Conservation (phyloP, 2,888 invertebrate genomes). For the Hyalella azteca region DNA sequence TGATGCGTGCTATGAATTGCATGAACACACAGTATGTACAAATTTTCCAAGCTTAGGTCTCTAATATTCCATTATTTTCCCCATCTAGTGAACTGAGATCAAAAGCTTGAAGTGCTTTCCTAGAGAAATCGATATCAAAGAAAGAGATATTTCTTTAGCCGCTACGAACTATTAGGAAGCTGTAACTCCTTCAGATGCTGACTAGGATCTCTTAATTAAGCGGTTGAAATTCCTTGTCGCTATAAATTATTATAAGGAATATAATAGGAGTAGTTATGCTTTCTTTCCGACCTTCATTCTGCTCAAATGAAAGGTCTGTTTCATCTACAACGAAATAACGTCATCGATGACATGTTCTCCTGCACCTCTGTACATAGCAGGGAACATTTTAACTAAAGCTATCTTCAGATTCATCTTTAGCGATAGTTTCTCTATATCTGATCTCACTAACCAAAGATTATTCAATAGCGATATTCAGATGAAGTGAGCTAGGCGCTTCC, state of each 20-base stretch:
- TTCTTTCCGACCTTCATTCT: not conserved
- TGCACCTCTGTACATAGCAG: conserved; percentile 13
- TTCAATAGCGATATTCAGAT: not conserved
- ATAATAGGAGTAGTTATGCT: not conserved
- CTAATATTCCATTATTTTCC: not conserved
- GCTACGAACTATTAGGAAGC: too few species aligned
- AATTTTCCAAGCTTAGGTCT: not conserved
- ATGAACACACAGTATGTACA: not conserved
- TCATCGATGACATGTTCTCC: conserved; percentile 18
- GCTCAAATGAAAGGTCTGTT: not conserved
- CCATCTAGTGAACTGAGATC: not conserved
- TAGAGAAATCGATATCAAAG: not conserved
- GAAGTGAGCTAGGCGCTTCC: conserved; percentile 5
- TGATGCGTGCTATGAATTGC: too few species aligned
- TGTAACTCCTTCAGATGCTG: not conserved
- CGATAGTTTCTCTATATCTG: not conserved
- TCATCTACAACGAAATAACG: conserved; percentile 28
- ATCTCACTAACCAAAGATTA: conserved; percentile 12
- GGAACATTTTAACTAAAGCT: conserved; percentile 2
- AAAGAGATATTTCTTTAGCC: not conserved
- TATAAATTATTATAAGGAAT: too few species aligned
- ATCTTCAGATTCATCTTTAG: not conserved
- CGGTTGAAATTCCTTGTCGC: not conserved
- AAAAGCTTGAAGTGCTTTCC: conserved; percentile 20
- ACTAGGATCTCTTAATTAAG: not conserved